Evolutionary conservation across 2,797 vertebrate species (phyloP).

Genomic region (Gymnopithys bicolor): DNA sequence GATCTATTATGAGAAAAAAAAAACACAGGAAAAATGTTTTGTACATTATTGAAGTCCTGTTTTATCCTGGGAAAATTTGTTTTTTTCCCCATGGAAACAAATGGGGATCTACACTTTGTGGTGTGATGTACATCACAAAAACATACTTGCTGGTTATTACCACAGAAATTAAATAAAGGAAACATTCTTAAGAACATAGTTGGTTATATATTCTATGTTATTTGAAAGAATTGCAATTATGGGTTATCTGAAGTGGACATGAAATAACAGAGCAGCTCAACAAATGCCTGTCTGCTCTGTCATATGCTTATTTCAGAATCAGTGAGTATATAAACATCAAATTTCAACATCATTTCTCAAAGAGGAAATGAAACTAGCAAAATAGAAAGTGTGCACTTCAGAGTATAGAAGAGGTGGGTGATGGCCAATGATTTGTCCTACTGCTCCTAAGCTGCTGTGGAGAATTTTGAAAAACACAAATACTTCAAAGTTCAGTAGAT

Average conservation of each 20-base stretch:
- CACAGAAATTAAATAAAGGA: neutral
- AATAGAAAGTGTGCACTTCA: neutral
- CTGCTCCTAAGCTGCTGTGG: neutral
- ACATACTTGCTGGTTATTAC: neutral
- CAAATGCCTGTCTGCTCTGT: neutral
- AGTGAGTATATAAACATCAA: neutral
- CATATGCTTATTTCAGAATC: neutral
- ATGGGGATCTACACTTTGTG: neutral
- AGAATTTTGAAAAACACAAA: neutral
- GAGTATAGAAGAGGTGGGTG: neutral
- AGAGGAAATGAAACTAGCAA: neutral
- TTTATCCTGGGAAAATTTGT: neutral
- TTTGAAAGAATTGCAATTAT: slow-evolving; percentile 16
- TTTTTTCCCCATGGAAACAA: neutral
- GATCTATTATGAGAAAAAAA: neutral
- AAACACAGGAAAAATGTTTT: neutral
- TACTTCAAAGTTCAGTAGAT: neutral
- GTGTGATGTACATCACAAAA: neutral
- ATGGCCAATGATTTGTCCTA: neutral
- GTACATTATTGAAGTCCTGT: neutral
- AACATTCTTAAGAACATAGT: neutral
- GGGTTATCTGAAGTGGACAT: neutral
- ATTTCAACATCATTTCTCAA: neutral
- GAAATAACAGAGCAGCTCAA: slow-evolving; percentile 7
- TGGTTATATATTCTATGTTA: slow-evolving; percentile 5